Base-by-base conservation (phyloP, 2,113 vertebrate species). In the Burhinus bistriatus region DNA sequence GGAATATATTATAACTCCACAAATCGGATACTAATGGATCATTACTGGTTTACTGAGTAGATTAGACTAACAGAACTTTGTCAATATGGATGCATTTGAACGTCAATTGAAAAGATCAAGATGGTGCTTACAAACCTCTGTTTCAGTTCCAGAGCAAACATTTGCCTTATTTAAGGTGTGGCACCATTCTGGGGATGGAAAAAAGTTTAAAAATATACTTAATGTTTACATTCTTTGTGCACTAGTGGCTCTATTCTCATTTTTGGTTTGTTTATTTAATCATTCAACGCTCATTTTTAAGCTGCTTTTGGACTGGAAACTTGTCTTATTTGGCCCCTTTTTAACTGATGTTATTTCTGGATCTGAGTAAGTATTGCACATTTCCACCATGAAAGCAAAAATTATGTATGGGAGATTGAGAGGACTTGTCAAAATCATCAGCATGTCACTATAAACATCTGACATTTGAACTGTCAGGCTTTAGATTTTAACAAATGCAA, bases 201-300 rank as follows among this genome's bases (percentile, higher is more conserved):
- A 97, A 98, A 97, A n/a, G 76, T 97, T 97, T 98, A 97, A 98
- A 98, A 98, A 98, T 98, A 98, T 78, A 86, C 59, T 84, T 94
- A n/a, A 34, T 97, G 96, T 96, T 98, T 98, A 94, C 97, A 98
- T 98, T 98, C 97, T 84, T 98, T 95, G 87, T 89, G 52, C 77
- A 87, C 66, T 81, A 47, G 91, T 87, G 95, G 85, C 82, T 93
- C 49, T 66, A 58, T 91, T 95, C 89, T 97, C 87, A 40, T 91
- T 98, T 98, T 97, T 95, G 70, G 49, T 94, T 95, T 4, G 25
- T 95, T 96, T 96, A 86, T 76, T 93, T 95, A 95, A 98, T 97
- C 93, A 89, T 89, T 95, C 72, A 73, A 87, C 82, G 75, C 85
- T 96, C 83, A 78, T 97, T 96, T 96, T 77, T 47, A 88, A 94